Evolutionary conservation across 2,797 vertebrate species (phyloP).

Genomic region (Coregonus ussuriensis): DNA sequence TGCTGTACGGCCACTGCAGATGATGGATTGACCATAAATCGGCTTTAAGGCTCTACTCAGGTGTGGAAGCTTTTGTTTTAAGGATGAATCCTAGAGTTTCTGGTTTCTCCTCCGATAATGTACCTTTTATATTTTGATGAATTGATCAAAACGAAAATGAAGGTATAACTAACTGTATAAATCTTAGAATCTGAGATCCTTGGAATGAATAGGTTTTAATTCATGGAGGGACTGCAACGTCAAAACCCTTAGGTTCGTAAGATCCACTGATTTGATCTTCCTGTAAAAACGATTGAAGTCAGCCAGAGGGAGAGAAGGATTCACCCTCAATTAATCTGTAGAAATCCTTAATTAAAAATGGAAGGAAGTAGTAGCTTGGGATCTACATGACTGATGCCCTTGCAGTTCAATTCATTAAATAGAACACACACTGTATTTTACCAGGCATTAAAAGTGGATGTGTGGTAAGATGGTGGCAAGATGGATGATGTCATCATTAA

Average conservation of each 20-base stretch:
- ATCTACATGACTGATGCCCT: slow-evolving; percentile 35
- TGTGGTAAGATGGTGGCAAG: neutral
- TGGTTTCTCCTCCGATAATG: neutral
- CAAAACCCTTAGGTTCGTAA: slow-evolving; percentile 54
- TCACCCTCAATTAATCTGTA: slow-evolving; percentile 69
- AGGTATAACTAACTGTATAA: slow-evolving; percentile 32
- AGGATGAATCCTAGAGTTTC: slow-evolving; percentile 33
- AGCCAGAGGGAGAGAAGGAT: slow-evolving; percentile 60
- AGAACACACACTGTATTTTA: slow-evolving; percentile 52
- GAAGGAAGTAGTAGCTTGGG: slow-evolving; percentile 55
- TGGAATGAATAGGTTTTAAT: slow-evolving; percentile 53
- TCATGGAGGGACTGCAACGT: slow-evolving; percentile 52
- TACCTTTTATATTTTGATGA: slow-evolving; percentile 18
- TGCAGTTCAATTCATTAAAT: slow-evolving; percentile 67
- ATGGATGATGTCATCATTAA: slow-evolving; percentile 44
- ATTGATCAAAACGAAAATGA: slow-evolving; percentile 41
- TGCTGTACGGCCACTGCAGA: no score
- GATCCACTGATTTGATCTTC: slow-evolving; percentile 59
- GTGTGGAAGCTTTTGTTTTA: neutral
- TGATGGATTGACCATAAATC: no score
- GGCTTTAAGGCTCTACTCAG: neutral
- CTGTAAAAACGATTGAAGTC: slow-evolving; percentile 57
- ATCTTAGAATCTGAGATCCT: slow-evolving; percentile 44
- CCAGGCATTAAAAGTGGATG: slow-evolving; percentile 35
- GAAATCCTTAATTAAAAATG: slow-evolving; percentile 63